These are phyloP conservation scores for Drosophila insularis DNA, from an alignment of 1,140 invertebrate genomes.

Conservation along the genomic window DNA sequence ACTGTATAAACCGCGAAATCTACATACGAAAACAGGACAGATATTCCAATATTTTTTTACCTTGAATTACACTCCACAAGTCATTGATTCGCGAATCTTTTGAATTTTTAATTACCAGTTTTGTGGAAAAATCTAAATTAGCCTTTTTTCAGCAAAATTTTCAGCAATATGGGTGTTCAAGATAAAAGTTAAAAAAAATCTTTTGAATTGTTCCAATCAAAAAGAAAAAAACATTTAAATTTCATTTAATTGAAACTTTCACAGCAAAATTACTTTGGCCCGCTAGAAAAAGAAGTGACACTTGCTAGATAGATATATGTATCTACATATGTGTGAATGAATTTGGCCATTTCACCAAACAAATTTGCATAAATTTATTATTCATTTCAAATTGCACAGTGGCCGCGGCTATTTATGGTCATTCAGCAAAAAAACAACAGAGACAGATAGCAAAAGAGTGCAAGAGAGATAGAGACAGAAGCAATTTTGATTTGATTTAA, in stretches of 20 bases:
- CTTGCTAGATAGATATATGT: slow-evolving; percentile 9
- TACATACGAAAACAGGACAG: no score
- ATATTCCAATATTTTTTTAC: no score
- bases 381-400: slow-evolving; percentile 34
- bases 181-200: no score
- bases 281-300: slow-evolving; percentile 46
- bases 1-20: no score
- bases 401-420: slow-evolving; percentile 6
- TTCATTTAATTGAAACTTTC: background rate
- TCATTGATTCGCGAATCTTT: no score
- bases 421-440: slow-evolving; percentile 15
- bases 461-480: slow-evolving; percentile 23
- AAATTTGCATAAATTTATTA: slow-evolving; percentile 74
- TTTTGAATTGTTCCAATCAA: no score
- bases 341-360: slow-evolving; percentile 63
- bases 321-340: slow-evolving; percentile 4
- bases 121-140: no score
- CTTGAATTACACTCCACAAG: no score
- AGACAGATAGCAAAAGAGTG: slow-evolving; percentile 53
- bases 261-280: slow-evolving; percentile 20
- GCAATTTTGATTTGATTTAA: slow-evolving; percentile 74
- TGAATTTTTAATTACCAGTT: no score
- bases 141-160: no score
- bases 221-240: background rate
- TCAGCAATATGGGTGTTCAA: no score